Conservation (phyloP, 2,113 vertebrate species). For the Rostratula benghalensis region DNA sequence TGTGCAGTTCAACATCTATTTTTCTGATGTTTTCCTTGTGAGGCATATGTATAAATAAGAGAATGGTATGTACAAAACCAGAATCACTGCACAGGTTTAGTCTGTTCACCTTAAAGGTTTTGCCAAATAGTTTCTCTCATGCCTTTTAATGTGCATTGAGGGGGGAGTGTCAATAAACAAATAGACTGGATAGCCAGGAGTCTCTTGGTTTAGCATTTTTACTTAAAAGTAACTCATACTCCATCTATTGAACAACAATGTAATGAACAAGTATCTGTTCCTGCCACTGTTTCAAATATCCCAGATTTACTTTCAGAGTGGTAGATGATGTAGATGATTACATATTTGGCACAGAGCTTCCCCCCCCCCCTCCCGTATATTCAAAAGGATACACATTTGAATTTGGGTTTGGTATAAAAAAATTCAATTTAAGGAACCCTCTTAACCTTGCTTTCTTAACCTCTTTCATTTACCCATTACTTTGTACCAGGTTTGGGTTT, state of each 20-base stretch:
- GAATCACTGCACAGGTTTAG: background rate
- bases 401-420: background rate
- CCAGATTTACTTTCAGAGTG: background rate
- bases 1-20: background rate
- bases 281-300: background rate
- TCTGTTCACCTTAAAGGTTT: background rate
- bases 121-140: background rate
- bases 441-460: no score
- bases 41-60: background rate
- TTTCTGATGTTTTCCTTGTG: background rate
- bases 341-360: background rate
- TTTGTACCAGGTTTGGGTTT: background rate
- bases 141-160: background rate
- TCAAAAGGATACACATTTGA: background rate
- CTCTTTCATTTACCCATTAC: background rate
- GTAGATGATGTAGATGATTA: background rate
- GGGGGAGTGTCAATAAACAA: background rate
- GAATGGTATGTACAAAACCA: background rate
- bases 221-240: background rate
- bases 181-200: background rate
- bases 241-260: background rate
- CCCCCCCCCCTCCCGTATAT: background rate
- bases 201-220: background rate
- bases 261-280: background rate
- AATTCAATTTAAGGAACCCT: fast-evolving